A percentile compares a stretch with the other conserved stretches of the same genome.
Evolutionary conservation across 53 echinoderm and acorn worm species (phyloP).

Genomic region (Luidia sarsii): DNA sequence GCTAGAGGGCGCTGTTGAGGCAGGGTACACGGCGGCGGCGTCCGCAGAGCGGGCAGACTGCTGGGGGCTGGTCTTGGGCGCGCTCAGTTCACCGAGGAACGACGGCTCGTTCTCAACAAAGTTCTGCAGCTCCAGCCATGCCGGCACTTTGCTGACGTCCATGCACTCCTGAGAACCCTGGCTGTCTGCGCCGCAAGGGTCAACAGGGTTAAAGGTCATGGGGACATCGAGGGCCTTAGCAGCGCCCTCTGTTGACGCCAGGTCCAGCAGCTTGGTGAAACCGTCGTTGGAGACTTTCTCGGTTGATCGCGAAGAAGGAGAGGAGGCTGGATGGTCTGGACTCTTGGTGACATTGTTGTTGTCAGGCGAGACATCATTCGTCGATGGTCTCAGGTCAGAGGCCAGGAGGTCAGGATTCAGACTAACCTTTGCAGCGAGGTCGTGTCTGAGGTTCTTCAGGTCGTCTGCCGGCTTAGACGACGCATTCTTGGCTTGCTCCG

Average conservation of each 20-base stretch:
- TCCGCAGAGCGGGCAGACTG: too few species aligned
- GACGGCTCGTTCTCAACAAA: constrained; percentile 30
- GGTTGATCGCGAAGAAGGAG: not conserved
- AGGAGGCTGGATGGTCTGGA: not conserved
- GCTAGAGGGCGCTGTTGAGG: too few species aligned
- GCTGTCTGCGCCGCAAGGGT: not conserved
- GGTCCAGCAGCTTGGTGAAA: not conserved
- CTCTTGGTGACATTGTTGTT: constrained; percentile 10
- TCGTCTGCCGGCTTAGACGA: not conserved
- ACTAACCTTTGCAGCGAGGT: constrained; percentile 31
- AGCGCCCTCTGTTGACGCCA: not conserved
- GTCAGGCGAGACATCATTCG: not conserved
- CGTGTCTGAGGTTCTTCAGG: constrained; percentile 26
- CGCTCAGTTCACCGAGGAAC: not conserved
- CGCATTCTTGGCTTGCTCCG: not conserved
- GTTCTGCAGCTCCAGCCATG: constrained; percentile 42
- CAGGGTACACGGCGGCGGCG: too few species aligned
- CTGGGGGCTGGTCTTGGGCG: too few species aligned
- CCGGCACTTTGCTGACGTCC: constrained; percentile 1
- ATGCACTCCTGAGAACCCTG: not conserved
- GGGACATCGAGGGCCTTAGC: not conserved
- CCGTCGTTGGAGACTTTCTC: not conserved
- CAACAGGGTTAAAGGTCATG: not conserved
- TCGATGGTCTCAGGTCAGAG: not conserved
- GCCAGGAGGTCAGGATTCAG: not conserved